Evolutionary conservation across 1,140 invertebrate genomes (phyloP).

Genomic region (Rhynchophorus ferrugineus): DNA sequence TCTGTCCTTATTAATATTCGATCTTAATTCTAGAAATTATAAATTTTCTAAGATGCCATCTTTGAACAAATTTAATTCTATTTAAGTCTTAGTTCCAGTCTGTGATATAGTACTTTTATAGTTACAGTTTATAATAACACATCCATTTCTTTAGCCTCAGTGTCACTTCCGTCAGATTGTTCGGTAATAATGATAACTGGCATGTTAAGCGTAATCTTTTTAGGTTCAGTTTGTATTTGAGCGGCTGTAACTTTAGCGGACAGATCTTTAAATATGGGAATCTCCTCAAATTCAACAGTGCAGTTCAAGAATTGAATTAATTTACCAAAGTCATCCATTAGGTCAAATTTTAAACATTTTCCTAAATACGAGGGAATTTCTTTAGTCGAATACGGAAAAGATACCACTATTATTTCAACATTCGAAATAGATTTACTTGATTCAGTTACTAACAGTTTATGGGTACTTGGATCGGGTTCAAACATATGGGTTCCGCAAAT

Average conservation of each 20-base stretch:
- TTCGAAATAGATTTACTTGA: conserved; percentile 9
- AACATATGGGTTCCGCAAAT: conserved; percentile 20
- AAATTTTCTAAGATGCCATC: too few species aligned
- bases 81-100: not conserved
- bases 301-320: conserved; percentile 21
- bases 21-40: too few species aligned
- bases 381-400: conserved; percentile 24
- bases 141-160: conserved; percentile 22
- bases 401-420: conserved; percentile 14
- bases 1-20: too few species aligned
- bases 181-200: conserved; percentile 28
- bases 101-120: not conserved
- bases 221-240: conserved; percentile 16
- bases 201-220: conserved; percentile 18
- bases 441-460: conserved; percentile 21
- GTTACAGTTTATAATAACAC: conserved; percentile 17
- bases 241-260: conserved; percentile 14
- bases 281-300: conserved; percentile 10
- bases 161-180: conserved; percentile 19
- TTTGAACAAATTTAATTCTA: too few species aligned
- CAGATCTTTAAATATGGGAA: conserved; percentile 16
- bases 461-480: conserved; percentile 16
- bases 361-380: conserved; percentile 21
- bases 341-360: conserved; percentile 16
- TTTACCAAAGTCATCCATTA: conserved; percentile 26